Conservation (phyloP, 2,888 invertebrate genomes). For the Anoncus sp. region DNA sequence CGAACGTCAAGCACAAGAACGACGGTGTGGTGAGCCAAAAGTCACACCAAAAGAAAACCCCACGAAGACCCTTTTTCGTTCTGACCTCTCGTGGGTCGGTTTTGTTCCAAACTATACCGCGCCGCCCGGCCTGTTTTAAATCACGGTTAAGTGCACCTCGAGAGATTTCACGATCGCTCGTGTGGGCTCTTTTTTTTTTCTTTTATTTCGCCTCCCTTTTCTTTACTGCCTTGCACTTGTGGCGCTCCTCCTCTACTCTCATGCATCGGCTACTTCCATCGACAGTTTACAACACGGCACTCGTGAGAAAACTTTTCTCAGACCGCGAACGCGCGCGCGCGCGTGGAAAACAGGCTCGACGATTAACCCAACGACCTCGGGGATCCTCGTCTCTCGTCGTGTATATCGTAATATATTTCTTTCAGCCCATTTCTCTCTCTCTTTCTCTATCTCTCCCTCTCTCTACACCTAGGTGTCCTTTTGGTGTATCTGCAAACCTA, state of each 20-base stretch:
- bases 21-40: slow-evolving; percentile 1
- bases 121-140: slow-evolving; percentile 38
- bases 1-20: slow-evolving; percentile 1
- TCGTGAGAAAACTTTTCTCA: slow-evolving; percentile 54
- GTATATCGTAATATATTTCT: slow-evolving; percentile 11
- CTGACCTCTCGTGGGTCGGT: slow-evolving; percentile 1
- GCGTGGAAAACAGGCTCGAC: slow-evolving; percentile 31
- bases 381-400: slow-evolving; percentile 23
- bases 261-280: not conserved
- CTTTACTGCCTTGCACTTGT: slow-evolving; percentile 34
- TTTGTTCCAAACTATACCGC: slow-evolving; percentile 8
- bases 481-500: slow-evolving; percentile 5
- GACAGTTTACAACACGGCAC: slow-evolving; percentile 17
- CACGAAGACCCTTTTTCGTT: not conserved
- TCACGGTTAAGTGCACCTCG: slow-evolving; percentile 43
- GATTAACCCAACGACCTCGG: slow-evolving; percentile 51
- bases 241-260: not conserved
- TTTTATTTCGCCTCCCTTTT: slow-evolving; percentile 1
- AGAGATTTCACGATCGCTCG: slow-evolving; percentile 15
- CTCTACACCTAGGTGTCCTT: slow-evolving; percentile 33
- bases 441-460: not conserved
- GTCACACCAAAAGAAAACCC: slow-evolving; percentile 6
- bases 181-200: not conserved
- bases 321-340: not conserved
- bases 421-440: slow-evolving; percentile 8